Base-by-base conservation (phyloP, 92 coral and sea anemone species). In the Paragorgia papillata region DNA sequence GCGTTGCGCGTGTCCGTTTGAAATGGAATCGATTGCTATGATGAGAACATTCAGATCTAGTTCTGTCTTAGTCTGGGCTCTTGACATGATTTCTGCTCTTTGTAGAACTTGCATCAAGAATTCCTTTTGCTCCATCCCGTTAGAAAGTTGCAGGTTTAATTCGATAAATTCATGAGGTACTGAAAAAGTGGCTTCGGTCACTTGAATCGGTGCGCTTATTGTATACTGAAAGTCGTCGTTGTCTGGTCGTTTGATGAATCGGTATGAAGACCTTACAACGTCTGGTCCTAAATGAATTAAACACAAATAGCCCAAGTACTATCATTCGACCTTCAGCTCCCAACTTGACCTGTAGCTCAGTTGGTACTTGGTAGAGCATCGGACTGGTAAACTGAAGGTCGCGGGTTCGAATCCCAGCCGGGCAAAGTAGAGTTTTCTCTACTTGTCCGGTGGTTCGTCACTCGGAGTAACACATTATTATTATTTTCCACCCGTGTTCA, bases 21-120 rank as follows among this genome's bases (percentile, higher is more conserved):
- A 90, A 32, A 87, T 34, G n/a, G 97, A 92, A 54, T 92, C 97
- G 34, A 92, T 73, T 22, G 92, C 97, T 19, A 92, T 76, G 21
- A 90, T 86, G 53, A 92, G 69, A 13, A 92, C 87, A 56, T 87
- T 92, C 8, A 92, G 66, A 40, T 96, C 92, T 27, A 92, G 84
- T 3, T 93, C 95, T 22, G 30, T 22, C 7, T 68, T 46, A 5
- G 56, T 46, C 55, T 39, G 39, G 66, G 79, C 40, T 49, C 91
- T 83, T 17, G 76, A 58, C 20, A 68, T 35, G 27, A 89, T 86
- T 30, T 85, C 83, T 27, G 86, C 80, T 62, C 79, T 90, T 62
- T 83, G 81, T 0, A 85, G 63, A 41, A 83, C 88, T 64, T 92
- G 97, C 39, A 92, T 90, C 62, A 90, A 89, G 79, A 73, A 89